Evolutionary conservation across 2,888 invertebrate species (phyloP).

Genomic region (Andrena hattorfiana): DNA sequence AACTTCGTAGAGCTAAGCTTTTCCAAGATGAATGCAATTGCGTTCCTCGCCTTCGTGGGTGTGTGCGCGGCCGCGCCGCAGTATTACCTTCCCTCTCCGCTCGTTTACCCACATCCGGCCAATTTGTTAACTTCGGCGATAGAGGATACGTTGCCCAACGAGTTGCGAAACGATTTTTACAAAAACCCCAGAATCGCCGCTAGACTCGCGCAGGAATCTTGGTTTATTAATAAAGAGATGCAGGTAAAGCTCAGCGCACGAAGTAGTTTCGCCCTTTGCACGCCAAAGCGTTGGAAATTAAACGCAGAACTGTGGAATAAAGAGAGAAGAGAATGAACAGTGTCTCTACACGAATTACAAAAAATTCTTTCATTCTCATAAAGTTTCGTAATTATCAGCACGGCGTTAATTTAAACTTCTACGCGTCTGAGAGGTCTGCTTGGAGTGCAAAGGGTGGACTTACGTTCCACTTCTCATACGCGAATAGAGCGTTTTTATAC

Average conservation of each 20-base stretch:
- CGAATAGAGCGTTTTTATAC: no score
- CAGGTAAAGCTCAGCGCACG: constrained; percentile 82
- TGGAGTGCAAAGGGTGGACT: no score
- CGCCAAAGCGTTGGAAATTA: no score
- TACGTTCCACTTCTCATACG: no score
- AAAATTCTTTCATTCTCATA: no score
- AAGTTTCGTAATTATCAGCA: no score
- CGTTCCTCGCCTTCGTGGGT: constrained; percentile 67
- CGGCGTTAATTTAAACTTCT: no score
- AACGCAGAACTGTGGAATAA: no score
- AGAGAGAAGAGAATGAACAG: no score
- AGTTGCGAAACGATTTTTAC: constrained; percentile 90
- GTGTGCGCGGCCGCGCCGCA: constrained; percentile 76
- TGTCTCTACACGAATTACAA: no score
- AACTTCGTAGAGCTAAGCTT: neutral
- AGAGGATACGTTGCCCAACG: constrained; percentile 90
- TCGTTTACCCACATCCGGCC: constrained; percentile 88
- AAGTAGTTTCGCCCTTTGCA: neutral
- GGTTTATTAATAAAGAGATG: constrained; percentile 92
- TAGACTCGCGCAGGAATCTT: constrained; percentile 91
- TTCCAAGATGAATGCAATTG: constrained; percentile 58
- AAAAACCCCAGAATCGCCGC: constrained; percentile 91
- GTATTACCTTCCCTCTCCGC: constrained; percentile 68
- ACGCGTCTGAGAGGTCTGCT: no score
- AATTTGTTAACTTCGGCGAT: constrained; percentile 90